Base-by-base conservation (phyloP, 1,140 invertebrate genomes). In the Formica exsecta region DNA sequence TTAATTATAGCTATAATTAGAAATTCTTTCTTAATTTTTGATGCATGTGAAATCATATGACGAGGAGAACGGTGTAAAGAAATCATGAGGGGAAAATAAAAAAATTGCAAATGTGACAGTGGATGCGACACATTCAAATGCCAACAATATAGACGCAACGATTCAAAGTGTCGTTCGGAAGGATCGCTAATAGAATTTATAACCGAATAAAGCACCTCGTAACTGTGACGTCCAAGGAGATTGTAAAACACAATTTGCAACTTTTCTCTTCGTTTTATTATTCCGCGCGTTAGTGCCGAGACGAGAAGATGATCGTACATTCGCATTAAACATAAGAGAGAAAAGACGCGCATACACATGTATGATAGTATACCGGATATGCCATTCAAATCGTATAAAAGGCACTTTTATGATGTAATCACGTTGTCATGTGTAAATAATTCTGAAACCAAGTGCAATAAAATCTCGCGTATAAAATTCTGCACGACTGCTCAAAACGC, bases 171-270 rank as follows among this genome's bases (percentile, higher is more conserved):
- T 74, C 25, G 44, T 13, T 38, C 11, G 32, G 7, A 64, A 79
- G 51, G 5, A 65, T 32, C 38, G 66, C 51, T 57, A n/a, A 65
- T 65, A 51, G 66, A 73, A 73, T 86, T 87, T 79, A 86, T 66
- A 66, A 54, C 25, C 83, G 11, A 32, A 57, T 77, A 73, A 85
- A 65, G 44, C 41, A 41, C 13, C 13, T 68, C 22, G 64, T 61
- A 48, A 74, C 68, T 84, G 70, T 61, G 36, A 54, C 44, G 70
- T 74, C 32, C 19, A n/a, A 64, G 29, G 36, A 48, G 70, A 81
- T 25, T 74, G 36, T 86, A 86, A 85, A 77, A 11, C 25, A 65
- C 81, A 76, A 75, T 85, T 75, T 77, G 73, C 73, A 85, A 76
- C 73, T 76, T 76, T 44, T 73, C 61, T 74, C 76, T 65, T 32